Evolutionary conservation across 1,140 invertebrate species (phyloP), one percentile per base, ranked within the genome.

Genomic region (Mya arenaria): DNA sequence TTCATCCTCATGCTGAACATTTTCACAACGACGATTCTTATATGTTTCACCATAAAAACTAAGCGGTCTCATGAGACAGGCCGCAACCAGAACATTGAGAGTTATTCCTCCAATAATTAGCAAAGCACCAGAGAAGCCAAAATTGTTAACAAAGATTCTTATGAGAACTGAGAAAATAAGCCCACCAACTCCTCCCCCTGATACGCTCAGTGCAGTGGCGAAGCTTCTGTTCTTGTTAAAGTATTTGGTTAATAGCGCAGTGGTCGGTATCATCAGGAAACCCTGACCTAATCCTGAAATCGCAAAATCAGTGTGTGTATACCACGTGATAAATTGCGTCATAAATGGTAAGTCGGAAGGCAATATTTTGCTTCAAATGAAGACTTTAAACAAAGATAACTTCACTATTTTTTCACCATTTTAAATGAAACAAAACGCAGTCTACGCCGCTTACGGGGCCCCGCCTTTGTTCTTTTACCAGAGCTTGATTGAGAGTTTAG

Each of bases 201-300:
- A 37, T 2, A 56, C 17, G n/a, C 48, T n/a, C n/a, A 74, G 58
- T 8, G 48, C 55, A 17, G 58, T 74, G 4, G 71, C 71, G 28
- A 74, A 32, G 37, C 71, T 74, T 23, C 71, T 52, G 23, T 74
- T 60, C 25, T 62, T 74, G 10, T 74, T 37, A 28, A 74, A 74
- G 41, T 74, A 74, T 23, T 39, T 52, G 28, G 52, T 60, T 8
- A 74, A 19, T 13, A 56, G 32, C 28, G 71, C 32, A 17, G 55
- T 74, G 23, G 71, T 74, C 41, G 71, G 71, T 23, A 37, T 8
- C 34, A 28, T 36, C 17, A 74, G 19, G 10, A 74, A 37, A 34
- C 71, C 71, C 15, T 39, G 34, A 36, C 52, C 71, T 23, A 74
- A 37, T 25, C 71, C 71, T 74, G 36, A 72, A 72, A 72, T 3